Evolutionary conservation across 2,797 vertebrate genomes (phyloP).

Genomic region (Molossus molossus): DNA sequence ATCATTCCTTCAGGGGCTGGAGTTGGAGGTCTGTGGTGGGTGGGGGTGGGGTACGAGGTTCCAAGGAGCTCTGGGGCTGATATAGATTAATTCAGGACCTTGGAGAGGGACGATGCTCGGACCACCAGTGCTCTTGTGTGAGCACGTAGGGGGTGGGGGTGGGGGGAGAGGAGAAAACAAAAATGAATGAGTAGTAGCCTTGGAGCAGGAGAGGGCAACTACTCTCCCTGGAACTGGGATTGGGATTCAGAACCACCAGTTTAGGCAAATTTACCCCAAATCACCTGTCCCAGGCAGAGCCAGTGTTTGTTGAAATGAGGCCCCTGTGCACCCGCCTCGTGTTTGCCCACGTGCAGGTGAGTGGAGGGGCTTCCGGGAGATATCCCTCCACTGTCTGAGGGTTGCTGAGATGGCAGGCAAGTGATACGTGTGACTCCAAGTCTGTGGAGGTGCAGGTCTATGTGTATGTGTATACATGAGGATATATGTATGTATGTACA

Average conservation of each 20-base stretch:
- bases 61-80: constrained; percentile 5
- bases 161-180: background rate
- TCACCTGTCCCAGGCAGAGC: constrained; percentile 30
- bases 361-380: background rate
- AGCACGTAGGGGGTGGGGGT: background rate
- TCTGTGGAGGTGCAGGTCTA: background rate
- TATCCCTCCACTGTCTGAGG: background rate
- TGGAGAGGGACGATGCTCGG: constrained; percentile 25
- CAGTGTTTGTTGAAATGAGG: background rate
- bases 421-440: background rate
- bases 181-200: constrained; percentile 1
- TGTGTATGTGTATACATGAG: background rate
- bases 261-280: constrained; percentile 67
- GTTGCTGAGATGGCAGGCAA: background rate
- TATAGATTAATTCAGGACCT: constrained; percentile 57
- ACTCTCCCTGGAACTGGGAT: background rate
- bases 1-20: constrained; percentile 9
- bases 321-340: background rate
- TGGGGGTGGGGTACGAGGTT: background rate
- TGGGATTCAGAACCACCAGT: background rate
- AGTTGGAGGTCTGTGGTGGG: background rate
- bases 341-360: constrained; percentile 16
- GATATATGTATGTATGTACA: background rate
- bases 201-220: background rate
- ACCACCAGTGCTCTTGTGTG: background rate